These are phyloP conservation scores for Eristalis pertinax DNA, from an alignment of 2,888 invertebrate genomes.

Conservation along the genomic window DNA sequence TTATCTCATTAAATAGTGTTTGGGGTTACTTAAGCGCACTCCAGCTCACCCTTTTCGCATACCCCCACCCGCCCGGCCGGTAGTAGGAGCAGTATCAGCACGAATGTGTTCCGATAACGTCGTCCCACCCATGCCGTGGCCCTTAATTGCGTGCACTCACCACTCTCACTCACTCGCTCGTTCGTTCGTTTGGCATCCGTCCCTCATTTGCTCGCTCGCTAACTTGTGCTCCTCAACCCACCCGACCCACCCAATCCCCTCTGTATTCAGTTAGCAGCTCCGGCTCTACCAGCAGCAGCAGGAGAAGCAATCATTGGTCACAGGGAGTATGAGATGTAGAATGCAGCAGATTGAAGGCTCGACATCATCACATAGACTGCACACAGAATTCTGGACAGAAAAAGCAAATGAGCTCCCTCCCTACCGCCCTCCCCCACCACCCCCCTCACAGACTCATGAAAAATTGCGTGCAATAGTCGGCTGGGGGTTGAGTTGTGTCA, in stretches of 20 bases:
- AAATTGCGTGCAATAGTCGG: conserved; percentile 46
- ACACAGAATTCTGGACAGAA: conserved; percentile 64
- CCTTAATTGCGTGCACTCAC: conserved; percentile 69
- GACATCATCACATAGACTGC: conserved; percentile 44
- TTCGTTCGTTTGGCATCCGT: not conserved
- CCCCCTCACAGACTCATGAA: conserved; percentile 37
- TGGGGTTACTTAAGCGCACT: conserved; percentile 69
- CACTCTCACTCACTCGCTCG: conserved; percentile 24
- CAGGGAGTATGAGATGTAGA: conserved; percentile 59
- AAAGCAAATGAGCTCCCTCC: conserved; percentile 22
- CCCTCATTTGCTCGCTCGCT: conserved; percentile 9
- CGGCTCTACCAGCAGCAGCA: not conserved
- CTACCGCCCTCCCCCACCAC: not conserved
- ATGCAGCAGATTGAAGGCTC: conserved; percentile 67
- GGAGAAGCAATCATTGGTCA: conserved; percentile 68
- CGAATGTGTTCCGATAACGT: conserved; percentile 8
- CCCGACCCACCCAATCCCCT: not conserved
- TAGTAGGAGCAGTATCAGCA: not conserved
- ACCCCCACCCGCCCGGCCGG: not conserved
- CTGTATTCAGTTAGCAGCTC: conserved; percentile 39
- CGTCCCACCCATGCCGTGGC: conserved; percentile 20
- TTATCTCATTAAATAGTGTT: conserved; percentile 73
- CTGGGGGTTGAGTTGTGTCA: conserved; percentile 9
- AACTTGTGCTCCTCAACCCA: conserved; percentile 27
- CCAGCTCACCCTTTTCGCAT: not conserved